Conservation (phyloP, 2,797 vertebrate genomes). For the Myotis findleyi region DNA sequence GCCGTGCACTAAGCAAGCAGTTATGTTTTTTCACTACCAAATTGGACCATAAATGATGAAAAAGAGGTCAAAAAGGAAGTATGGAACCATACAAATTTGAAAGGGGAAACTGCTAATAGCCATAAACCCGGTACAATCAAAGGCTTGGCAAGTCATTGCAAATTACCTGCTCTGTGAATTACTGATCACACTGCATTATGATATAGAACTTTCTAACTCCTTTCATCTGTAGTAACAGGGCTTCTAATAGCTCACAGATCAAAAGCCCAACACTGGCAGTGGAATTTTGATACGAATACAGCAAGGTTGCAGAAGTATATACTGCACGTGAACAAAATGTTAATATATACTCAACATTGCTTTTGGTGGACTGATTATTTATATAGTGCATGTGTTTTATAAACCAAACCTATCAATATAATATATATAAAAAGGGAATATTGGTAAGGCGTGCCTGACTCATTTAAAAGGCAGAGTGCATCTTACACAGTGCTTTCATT, state of each 20-base stretch:
- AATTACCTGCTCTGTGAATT: conserved; percentile 90
- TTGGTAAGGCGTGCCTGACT: conserved; percentile 10
- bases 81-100: conserved; percentile 91
- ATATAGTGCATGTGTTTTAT: conserved; percentile 75
- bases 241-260: conserved; percentile 88
- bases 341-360: conserved; percentile 57
- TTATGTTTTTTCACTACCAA: conserved; percentile 90
- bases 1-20: conserved; percentile 85
- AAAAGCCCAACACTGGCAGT: conserved; percentile 81
- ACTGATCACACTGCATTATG: conserved; percentile 88
- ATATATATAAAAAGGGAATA: conserved; percentile 67
- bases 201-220: conserved; percentile 90
- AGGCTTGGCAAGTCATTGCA: conserved; percentile 89
- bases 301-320: conserved; percentile 53
- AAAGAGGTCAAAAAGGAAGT: conserved; percentile 92
- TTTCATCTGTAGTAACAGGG: conserved; percentile 88
- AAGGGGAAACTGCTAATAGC: conserved; percentile 92
- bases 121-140: conserved; percentile 90
- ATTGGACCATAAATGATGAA: conserved; percentile 92
- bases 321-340: conserved; percentile 43
- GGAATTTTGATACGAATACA: conserved; percentile 76
- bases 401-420: conserved; percentile 68
- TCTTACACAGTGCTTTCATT: conserved; percentile 20
- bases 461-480: conserved; percentile 65
- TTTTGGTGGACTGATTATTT: conserved; percentile 67